phyloP scores from a whole-genome alignment of 2,113 vertebrate genomes.

The Etia nguti region DNA sequence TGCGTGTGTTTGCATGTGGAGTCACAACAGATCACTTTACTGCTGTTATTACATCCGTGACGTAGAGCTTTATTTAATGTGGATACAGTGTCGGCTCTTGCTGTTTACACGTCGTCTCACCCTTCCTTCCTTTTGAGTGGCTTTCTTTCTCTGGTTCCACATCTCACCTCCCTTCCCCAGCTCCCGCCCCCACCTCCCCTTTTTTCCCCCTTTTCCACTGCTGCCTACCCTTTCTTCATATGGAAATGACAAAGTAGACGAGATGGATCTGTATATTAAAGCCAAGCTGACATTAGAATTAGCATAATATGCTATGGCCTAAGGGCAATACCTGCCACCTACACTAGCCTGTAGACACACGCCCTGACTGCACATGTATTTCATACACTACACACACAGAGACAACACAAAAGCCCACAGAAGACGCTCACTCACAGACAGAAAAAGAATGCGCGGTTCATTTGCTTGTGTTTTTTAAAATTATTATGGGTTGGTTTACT shows the following conservation, averaged over 20 bases:
- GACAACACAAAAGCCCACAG: background rate
- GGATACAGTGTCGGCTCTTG: conserved; percentile 25
- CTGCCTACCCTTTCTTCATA: conserved; percentile 72
- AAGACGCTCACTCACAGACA: background rate
- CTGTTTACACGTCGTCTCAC: conserved; percentile 44
- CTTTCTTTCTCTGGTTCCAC: conserved; percentile 33
- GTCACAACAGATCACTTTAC: conserved; percentile 33
- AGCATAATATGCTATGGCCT: conserved; percentile 98
- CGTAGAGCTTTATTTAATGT: conserved; percentile 40
- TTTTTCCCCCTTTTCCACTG: conserved; percentile 1
- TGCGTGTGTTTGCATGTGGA: background rate
- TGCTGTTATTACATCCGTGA: conserved; percentile 46
- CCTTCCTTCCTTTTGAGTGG: conserved; percentile 18
- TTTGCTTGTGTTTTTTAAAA: background rate
- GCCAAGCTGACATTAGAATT: conserved; percentile 99
- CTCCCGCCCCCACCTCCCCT: background rate
- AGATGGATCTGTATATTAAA: conserved; percentile 99
- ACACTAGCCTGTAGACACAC: conserved; percentile 88
- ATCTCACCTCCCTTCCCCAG: background rate
- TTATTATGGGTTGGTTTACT: background rate
- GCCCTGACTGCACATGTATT: background rate
- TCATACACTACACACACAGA: background rate
- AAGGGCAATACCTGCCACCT: conserved; percentile 98
- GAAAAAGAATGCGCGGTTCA: background rate
- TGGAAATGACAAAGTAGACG: conserved; percentile 96